Evolutionary conservation across 1,140 invertebrate species (phyloP).

Genomic region (Semibalanus balanoides): DNA sequence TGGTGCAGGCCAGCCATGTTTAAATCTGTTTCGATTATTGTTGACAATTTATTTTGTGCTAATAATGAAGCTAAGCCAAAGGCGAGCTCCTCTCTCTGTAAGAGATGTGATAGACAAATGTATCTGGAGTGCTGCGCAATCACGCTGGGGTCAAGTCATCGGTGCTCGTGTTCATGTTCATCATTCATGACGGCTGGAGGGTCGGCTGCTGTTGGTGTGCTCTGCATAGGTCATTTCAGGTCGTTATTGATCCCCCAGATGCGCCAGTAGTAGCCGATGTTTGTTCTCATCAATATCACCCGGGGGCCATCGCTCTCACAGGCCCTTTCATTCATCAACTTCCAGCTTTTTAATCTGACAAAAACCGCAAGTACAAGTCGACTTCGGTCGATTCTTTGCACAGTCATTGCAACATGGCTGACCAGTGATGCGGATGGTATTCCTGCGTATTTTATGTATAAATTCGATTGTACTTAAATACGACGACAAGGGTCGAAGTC

Average conservation of each 20-base stretch:
- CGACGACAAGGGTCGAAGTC: not conserved
- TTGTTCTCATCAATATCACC: not conserved
- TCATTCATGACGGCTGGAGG: not conserved
- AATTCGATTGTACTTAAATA: not conserved
- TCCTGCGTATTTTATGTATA: not conserved
- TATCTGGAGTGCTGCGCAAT: not conserved
- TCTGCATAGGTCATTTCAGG: not conserved
- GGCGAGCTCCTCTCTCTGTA: not conserved
- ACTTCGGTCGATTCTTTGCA: not conserved
- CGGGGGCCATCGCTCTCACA: not conserved
- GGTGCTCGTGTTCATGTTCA: not conserved
- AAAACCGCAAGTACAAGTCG: not conserved
- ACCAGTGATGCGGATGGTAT: not conserved
- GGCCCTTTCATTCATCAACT: not conserved
- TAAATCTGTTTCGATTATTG: not conserved
- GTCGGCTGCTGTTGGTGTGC: not conserved
- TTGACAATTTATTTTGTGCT: constrained; percentile 1
- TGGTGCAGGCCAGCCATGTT: not conserved
- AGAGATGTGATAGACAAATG: not conserved
- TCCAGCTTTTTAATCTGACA: not conserved
- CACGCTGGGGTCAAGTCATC: not conserved
- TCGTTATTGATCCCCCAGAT: not conserved
- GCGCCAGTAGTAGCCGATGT: not conserved
- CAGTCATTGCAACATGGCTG: not conserved
- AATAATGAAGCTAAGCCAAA: not conserved